Base-by-base conservation (phyloP, 2,797 vertebrate species). In the Crenuchus spilurus region DNA sequence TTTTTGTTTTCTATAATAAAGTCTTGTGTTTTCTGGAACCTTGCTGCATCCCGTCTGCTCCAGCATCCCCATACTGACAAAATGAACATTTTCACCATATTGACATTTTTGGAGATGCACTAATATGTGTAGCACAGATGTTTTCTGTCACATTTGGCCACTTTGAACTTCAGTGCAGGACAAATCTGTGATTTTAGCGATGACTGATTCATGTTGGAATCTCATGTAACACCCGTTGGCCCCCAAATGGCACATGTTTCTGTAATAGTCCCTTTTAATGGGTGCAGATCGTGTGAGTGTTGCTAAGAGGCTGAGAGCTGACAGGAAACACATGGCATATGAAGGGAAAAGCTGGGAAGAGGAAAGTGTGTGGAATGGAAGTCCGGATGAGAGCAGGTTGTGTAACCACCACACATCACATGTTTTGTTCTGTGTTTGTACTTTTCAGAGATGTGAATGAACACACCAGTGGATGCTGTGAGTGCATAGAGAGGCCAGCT, bases 261-360 rank as follows among this genome's bases (percentile, higher is more conserved):
- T 37, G 8, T 55, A 73, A 72, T 39, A 33, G 69, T 51, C 14
- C 4, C 20, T 41, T 74, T 54, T 66, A 76, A 70, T 74, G 22
- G 10, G 52, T 10, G 5, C 57, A 74, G 72, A 57, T 51, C 61
- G 33, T 63, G 67, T 11, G 16, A 46, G 24, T 16, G n/a, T 55
- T 39, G 54, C 24, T 69, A 9, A 14, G 20, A 42, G 62, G 20
- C 0, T 4, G 39, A 4, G 9, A 18, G 66, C 51, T 72, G 80
- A 79, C 65, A 69, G 77, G 71, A 82, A 82, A 76, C 74, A 82
- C 77, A 82, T 82, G 74, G 62, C 62, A 74, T 58, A 41, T n/a
- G 16, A 51, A 46, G 65, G 30, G 54, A 72, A 69, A 46, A 55
- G 48, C 70, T 68, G 77, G 66, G 48, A 79, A 67, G 16, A 44